These are phyloP conservation scores for Altica lythri DNA, from an alignment of 2,888 invertebrate genomes.

Conservation along the genomic window DNA sequence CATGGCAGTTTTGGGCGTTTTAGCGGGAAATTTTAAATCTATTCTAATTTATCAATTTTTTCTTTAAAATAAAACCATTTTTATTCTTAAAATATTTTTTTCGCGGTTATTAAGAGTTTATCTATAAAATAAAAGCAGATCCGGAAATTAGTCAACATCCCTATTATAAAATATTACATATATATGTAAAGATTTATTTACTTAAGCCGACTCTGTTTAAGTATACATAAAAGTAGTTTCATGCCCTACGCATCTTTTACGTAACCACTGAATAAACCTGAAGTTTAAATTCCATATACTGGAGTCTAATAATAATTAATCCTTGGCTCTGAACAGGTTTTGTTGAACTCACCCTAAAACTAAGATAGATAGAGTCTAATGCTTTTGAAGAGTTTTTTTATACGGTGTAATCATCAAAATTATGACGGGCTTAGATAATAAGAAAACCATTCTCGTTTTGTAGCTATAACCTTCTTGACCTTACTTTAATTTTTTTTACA, in stretches of 20 bases:
- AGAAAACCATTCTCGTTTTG: neutral
- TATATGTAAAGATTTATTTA: no score
- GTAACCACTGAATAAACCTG: constrained; percentile 8
- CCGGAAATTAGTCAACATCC: no score
- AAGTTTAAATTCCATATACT: constrained; percentile 21
- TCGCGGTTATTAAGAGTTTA: no score
- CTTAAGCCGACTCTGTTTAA: constrained; percentile 15
- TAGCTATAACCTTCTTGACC: no score
- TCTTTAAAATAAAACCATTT: neutral
- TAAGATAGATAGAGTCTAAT: constrained; percentile 20
- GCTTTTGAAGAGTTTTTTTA: constrained; percentile 16
- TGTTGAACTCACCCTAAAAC: constrained; percentile 14
- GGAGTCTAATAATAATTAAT: constrained; percentile 15
- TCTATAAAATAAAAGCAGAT: no score
- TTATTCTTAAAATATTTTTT: no score
- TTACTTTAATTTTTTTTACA: no score
- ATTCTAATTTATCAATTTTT: neutral
- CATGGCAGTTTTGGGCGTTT: no score
- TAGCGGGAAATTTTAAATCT: no score
- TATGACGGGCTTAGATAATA: constrained; percentile 18
- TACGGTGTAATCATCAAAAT: constrained; percentile 20
- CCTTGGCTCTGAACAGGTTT: constrained; percentile 34
- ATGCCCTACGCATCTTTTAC: constrained; percentile 7
- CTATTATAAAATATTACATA: no score
- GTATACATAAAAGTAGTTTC: constrained; percentile 31